phyloP scores from a whole-genome alignment of 2,797 vertebrate species.

The Apogon talboti region DNA sequence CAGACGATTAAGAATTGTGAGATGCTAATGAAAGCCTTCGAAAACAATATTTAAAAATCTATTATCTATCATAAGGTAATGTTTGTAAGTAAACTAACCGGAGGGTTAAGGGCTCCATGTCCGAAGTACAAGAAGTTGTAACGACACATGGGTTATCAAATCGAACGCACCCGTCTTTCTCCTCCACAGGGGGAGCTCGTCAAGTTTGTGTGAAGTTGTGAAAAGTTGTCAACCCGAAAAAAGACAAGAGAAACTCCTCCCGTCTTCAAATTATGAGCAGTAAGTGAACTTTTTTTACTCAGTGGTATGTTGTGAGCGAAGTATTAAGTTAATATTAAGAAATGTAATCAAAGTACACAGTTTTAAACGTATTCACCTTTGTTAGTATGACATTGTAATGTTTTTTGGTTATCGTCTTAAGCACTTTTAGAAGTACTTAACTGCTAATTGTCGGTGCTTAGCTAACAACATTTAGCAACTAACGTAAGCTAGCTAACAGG shows the following conservation, averaged over 20 bases:
- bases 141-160: not conserved
- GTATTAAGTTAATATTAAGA: slow-evolving; percentile 1
- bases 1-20: too few relatives aligned
- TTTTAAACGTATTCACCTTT: not conserved
- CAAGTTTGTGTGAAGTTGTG: slow-evolving; percentile 86
- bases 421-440: slow-evolving; percentile 66
- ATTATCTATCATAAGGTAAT: too few relatives aligned
- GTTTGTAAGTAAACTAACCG: not conserved
- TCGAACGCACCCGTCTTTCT: slow-evolving; percentile 56
- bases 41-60: too few relatives aligned
- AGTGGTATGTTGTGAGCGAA: slow-evolving; percentile 29
- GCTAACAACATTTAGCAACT: slow-evolving; percentile 60
- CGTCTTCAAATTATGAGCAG: slow-evolving; percentile 87
- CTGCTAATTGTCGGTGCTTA: slow-evolving; percentile 55
- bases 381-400: slow-evolving; percentile 4
- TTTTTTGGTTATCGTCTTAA: slow-evolving; percentile 42
- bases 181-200: slow-evolving; percentile 69
- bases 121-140: accelerated
- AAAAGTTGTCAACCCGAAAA: slow-evolving; percentile 86
- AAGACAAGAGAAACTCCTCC: slow-evolving; percentile 86
- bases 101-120: not conserved
- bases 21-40: too few relatives aligned
- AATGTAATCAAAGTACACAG: not conserved
- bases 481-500: slow-evolving; percentile 20
- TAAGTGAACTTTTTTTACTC: slow-evolving; percentile 83